Evolutionary conservation across 1,140 invertebrate species (phyloP).

Genomic region (Stegodyphus mimosarum): DNA sequence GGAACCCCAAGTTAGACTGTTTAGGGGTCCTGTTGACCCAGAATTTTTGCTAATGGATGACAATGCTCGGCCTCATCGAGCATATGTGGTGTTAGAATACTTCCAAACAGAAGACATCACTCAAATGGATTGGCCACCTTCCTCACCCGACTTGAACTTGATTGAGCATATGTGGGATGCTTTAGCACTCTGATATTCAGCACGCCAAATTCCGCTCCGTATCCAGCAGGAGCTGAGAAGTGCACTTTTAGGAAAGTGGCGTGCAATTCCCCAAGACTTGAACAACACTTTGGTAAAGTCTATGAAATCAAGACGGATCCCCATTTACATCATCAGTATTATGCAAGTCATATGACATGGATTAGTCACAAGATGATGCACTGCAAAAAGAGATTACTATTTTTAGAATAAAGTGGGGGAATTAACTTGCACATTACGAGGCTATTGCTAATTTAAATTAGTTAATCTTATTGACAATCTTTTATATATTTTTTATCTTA

Average conservation of each 20-base stretch:
- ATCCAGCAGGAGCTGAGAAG: background rate
- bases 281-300: background rate
- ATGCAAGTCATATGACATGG: too few relatives aligned
- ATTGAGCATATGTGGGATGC: background rate
- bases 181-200: background rate
- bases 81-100: background rate
- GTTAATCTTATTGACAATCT: too few relatives aligned
- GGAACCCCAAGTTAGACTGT: background rate
- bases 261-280: background rate
- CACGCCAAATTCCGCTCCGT: background rate
- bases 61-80: background rate
- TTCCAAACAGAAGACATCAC: background rate
- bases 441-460: too few relatives aligned
- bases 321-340: too few relatives aligned
- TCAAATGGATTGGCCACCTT: background rate
- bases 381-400: too few relatives aligned
- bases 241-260: background rate
- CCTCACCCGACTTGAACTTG: background rate
- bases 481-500: too few relatives aligned
- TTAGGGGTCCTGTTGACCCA: background rate
- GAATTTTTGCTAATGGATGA: background rate
- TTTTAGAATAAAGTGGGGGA: too few relatives aligned
- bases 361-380: too few relatives aligned
- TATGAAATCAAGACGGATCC: background rate
- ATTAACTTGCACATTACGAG: too few relatives aligned